Evolutionary conservation across 2,797 vertebrate species (phyloP).

Genomic region (Danio jaintianensis): DNA sequence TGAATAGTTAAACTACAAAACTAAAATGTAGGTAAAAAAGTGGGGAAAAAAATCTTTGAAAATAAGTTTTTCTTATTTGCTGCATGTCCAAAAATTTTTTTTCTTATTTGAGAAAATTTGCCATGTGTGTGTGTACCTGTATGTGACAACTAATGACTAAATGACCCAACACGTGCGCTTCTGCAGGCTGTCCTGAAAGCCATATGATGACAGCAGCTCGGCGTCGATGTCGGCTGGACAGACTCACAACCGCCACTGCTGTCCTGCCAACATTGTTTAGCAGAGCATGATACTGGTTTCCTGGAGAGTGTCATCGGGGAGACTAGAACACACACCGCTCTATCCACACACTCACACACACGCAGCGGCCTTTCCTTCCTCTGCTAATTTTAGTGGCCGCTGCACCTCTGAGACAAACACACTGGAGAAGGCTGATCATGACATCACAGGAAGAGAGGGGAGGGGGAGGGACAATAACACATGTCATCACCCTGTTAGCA

Average conservation of each 20-base stretch:
- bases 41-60: too few relatives aligned
- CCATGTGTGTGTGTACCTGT: neutral
- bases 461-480: conserved; percentile 48
- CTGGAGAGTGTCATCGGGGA: conserved; percentile 61
- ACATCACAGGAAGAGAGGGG: conserved; percentile 56
- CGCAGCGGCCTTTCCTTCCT: conserved; percentile 60
- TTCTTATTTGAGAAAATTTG: neutral
- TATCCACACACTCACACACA: conserved; percentile 35
- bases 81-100: neutral
- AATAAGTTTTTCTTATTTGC: neutral
- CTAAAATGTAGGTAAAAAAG: neutral
- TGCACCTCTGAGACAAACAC: conserved; percentile 53
- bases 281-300: conserved; percentile 54
- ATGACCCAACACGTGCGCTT: conserved; percentile 3
- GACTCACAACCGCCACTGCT: conserved; percentile 1
- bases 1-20: neutral
- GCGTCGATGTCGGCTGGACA: neutral
- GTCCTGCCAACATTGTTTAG: conserved; percentile 62
- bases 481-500: conserved; percentile 54
- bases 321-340: conserved; percentile 44
- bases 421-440: conserved; percentile 48
- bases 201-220: conserved; percentile 37
- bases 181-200: conserved; percentile 26
- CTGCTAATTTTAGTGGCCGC: conserved; percentile 59
- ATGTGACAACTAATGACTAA: neutral